Evolutionary conservation across 2,113 vertebrate genomes (phyloP).

Genomic region (Hydropotes inermis): DNA sequence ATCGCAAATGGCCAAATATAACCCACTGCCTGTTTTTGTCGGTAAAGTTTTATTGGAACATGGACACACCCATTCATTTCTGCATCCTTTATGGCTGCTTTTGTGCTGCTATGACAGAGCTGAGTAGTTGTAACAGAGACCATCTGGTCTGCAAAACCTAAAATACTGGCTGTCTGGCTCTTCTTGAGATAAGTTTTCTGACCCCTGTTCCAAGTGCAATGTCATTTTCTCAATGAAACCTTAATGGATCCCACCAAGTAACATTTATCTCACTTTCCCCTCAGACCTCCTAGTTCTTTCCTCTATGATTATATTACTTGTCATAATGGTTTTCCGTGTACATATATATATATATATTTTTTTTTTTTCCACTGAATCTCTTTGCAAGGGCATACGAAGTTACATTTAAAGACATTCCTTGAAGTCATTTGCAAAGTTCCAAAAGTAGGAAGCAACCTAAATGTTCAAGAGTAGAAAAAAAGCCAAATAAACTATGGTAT

Average conservation of each 20-base stretch:
- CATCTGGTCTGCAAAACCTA: not conserved
- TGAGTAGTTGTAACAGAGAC: not conserved
- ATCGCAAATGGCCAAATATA: not conserved
- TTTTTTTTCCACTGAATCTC: not conserved
- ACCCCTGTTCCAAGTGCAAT: not conserved
- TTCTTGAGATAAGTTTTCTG: not conserved
- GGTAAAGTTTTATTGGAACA: conserved; percentile 33
- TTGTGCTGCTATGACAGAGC: not conserved
- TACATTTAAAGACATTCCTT: not conserved
- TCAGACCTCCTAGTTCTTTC: not conserved
- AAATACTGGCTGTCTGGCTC: not conserved
- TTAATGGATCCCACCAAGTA: not conserved
- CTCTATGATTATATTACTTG: not conserved
- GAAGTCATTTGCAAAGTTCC: not conserved
- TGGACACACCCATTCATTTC: not conserved
- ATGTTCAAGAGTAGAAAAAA: not conserved
- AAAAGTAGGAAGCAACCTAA: not conserved
- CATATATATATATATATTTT: not conserved
- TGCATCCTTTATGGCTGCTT: not conserved
- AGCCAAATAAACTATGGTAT: not conserved
- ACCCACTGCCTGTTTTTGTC: not conserved
- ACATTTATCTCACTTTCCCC: not conserved
- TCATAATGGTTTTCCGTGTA: not conserved
- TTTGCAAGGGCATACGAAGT: not conserved
- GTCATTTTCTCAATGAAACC: not conserved